Conservation (phyloP, 1,140 invertebrate species). For the Cydia strobilella region DNA sequence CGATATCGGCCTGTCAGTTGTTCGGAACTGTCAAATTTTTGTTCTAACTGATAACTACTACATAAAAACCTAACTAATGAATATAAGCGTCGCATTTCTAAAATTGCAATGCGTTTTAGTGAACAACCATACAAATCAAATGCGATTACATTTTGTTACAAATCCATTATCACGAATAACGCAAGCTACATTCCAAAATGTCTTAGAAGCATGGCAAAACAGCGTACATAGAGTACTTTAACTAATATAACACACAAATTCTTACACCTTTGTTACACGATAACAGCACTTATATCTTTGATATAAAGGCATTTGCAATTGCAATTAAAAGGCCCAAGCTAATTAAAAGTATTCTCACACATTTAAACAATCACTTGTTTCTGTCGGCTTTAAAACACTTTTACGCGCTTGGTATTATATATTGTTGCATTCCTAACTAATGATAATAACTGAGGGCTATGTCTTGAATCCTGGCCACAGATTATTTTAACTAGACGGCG, state of each 20-base stretch:
- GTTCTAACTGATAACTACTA: too few species aligned
- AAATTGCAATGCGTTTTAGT: background rate
- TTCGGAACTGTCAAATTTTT: too few species aligned
- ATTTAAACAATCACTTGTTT: conserved; percentile 29
- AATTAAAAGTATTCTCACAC: conserved; percentile 25
- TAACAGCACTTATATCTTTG: background rate
- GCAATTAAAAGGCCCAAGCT: background rate
- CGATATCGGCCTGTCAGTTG: too few species aligned
- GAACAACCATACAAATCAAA: background rate
- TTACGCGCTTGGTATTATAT: conserved; percentile 13
- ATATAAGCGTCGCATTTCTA: too few species aligned
- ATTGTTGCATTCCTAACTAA: conserved; percentile 24
- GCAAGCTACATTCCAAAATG: conserved; percentile 5
- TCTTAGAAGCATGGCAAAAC: background rate
- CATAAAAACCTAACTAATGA: too few species aligned
- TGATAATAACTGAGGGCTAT: background rate
- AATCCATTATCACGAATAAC: background rate
- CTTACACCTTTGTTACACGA: background rate
- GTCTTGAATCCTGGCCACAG: background rate
- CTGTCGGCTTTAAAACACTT: conserved; percentile 14
- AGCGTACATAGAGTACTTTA: background rate
- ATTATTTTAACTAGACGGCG: too few species aligned
- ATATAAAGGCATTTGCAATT: background rate
- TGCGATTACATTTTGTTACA: background rate
- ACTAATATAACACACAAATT: background rate